Evolutionary conservation across 2,113 vertebrate genomes (phyloP).

Genomic region (Orthonyx spaldingii): DNA sequence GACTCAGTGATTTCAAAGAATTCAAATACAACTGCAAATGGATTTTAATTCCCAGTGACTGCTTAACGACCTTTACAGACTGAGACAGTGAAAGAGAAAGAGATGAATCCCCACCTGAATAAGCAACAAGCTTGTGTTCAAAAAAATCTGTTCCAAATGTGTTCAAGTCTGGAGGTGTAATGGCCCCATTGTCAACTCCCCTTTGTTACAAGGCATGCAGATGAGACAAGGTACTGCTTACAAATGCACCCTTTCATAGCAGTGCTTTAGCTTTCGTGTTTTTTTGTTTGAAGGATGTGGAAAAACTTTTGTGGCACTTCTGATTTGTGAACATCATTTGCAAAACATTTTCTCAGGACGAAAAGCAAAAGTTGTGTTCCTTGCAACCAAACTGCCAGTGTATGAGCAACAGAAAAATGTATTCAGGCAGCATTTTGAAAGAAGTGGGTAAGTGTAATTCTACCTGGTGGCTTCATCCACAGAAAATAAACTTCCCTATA

Average conservation of each 20-base stretch:
- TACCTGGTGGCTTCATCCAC: background rate
- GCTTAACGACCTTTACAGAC: background rate
- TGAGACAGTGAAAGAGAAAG: background rate
- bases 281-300: slow-evolving; percentile 72
- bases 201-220: background rate
- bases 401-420: slow-evolving; percentile 76
- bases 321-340: slow-evolving; percentile 79
- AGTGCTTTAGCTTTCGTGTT: background rate
- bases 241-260: background rate
- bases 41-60: background rate
- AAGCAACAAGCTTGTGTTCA: background rate
- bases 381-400: slow-evolving; percentile 77
- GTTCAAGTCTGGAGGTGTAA: background rate
- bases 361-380: slow-evolving; percentile 73
- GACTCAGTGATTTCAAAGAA: background rate
- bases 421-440: slow-evolving; percentile 72
- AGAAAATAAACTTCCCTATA: background rate
- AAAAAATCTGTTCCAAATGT: background rate
- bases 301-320: slow-evolving; percentile 77
- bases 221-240: background rate
- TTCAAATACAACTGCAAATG: background rate
- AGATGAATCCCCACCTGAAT: background rate
- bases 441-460: slow-evolving; percentile 52
- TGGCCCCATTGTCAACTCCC: background rate
- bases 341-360: slow-evolving; percentile 7